Base-by-base conservation (phyloP, 2,888 invertebrate species). In the Aporophyla lueneburgensis region DNA sequence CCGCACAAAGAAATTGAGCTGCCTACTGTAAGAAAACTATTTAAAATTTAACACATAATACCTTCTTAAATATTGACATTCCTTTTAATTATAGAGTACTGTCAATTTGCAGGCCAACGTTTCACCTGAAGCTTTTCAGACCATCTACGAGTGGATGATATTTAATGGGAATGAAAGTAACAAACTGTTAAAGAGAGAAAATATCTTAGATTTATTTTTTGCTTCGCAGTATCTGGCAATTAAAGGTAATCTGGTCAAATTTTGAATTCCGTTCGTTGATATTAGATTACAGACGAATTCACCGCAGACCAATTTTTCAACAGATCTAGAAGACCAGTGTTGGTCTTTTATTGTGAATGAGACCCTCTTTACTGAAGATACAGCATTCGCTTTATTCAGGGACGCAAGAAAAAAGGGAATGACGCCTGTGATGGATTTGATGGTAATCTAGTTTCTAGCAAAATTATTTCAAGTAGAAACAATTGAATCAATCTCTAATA, bases 111-210 rank as follows among this genome's bases (percentile, higher is more conserved):
- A 96, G 92, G 90, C 93, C 43, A 95, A 92, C 78, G 96, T 97
- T 0, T 95, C 97, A 2, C 94, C 97, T 0, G 94, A 96, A 81
- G 97, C 98, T 1, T 98, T 98, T 90, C 97, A 97, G 68, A 97
- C 97, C 80, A 97, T 98, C 71, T 98, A 98, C 93, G 98, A 98
- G 86, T 98, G 98, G 98, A 98, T 98, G 98, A 97, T 98, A 86
- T 97, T 96, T 77, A 93, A 95, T 43, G 97, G 97, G 12, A 96
- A 95, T 74, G 97, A 98, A 7, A 97, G 97, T 84, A 97, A 97
- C 83, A 97, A 97, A 71, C 94, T 97, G 5, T 93, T 98, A 0
- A 97, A 97, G 75, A 96, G 98, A 67, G 97, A 98, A 73, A 98
- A 98, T 81, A 97, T 98, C 63, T 93, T 98, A 69, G 98, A 98